Evolutionary conservation across 1,140 invertebrate species (phyloP), one percentile per base, ranked within the genome.

Genomic region (Muscidifurax raptorellus): DNA sequence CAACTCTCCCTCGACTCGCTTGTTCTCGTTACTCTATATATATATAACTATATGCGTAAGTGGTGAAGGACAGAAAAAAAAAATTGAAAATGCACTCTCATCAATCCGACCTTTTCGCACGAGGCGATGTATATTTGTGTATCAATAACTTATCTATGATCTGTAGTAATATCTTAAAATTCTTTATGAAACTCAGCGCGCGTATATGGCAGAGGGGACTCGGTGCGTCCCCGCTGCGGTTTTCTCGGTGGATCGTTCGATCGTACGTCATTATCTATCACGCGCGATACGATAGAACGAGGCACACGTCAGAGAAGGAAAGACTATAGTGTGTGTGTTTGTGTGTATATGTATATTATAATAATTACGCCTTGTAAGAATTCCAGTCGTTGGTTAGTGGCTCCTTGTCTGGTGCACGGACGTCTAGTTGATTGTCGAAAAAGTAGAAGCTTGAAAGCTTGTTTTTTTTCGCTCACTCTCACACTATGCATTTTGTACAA

Each of bases 31-130:
- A 2, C 25, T 77, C 28, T 66, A 25, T 18, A 28, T 66, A 78
- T 30, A 3, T 12, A 32, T 66, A 32, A 12, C 36, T 78, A 3
- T 66, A 79, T 28, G 28, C n/a, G 18, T 27, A 64, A 5, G 47
- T 36, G n/a, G 71, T 30, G 27, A 64, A 30, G 47, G 28, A 77
- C 13, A 79, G 32, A 66, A 79, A 7, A n/a, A 7, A n/a, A 80
- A 71, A 64, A 64, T 15, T 44, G 36, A 71, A 80, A 80, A 80
- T 80, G 78, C 78, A 80, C 78, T 79, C 77, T 79, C 32, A 80
- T 69, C 78, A 28, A 80, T 80, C 78, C 78, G 77, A 79, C 59
- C 77, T 66, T 36, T 64, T 52, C 75, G 75, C 75, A 59, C 75
- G 44, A 59, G 40, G 75, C 75, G 40, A 59, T 22, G 13, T 64